Evolutionary conservation across 1,140 invertebrate species (phyloP).

Genomic region (Diprion similis): DNA sequence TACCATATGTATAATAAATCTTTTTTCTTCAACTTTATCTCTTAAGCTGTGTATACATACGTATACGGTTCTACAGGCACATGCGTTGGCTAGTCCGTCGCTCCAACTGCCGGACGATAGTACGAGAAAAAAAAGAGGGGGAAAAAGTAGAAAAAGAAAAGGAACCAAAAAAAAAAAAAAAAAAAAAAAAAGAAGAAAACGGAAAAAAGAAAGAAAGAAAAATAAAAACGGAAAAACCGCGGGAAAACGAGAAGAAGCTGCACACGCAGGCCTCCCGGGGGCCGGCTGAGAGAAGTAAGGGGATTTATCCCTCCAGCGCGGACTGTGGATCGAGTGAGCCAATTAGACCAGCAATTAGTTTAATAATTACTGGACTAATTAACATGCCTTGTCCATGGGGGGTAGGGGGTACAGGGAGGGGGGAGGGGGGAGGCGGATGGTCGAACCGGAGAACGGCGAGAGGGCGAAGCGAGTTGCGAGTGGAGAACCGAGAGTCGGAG

Average conservation of each 20-base stretch:
- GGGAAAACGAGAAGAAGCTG: too few species aligned
- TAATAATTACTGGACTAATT: slow-evolving; percentile 4
- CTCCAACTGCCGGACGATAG: too few species aligned
- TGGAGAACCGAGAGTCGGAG: not conserved
- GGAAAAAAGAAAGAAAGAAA: too few species aligned
- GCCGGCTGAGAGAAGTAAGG: not conserved
- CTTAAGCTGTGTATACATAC: too few species aligned
- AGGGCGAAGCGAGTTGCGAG: not conserved
- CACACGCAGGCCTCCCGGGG: not conserved
- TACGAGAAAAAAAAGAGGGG: too few species aligned
- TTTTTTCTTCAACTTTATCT: too few species aligned
- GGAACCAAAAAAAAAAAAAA: not conserved
- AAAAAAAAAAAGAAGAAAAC: too few species aligned
- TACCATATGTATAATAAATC: too few species aligned
- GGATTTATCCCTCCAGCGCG: not conserved
- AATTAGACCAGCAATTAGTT: slow-evolving; percentile 1
- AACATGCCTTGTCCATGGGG: not conserved
- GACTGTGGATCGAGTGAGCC: not conserved
- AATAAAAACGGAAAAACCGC: too few species aligned
- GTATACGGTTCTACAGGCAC: too few species aligned
- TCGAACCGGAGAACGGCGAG: slow-evolving; percentile 10
- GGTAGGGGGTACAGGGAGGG: not conserved
- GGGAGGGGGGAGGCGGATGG: slow-evolving; percentile 6
- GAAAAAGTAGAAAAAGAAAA: too few species aligned
- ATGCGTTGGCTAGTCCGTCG: too few species aligned